phyloP scores from a whole-genome alignment of 2,113 vertebrate genomes.

The Cariama cristata region DNA sequence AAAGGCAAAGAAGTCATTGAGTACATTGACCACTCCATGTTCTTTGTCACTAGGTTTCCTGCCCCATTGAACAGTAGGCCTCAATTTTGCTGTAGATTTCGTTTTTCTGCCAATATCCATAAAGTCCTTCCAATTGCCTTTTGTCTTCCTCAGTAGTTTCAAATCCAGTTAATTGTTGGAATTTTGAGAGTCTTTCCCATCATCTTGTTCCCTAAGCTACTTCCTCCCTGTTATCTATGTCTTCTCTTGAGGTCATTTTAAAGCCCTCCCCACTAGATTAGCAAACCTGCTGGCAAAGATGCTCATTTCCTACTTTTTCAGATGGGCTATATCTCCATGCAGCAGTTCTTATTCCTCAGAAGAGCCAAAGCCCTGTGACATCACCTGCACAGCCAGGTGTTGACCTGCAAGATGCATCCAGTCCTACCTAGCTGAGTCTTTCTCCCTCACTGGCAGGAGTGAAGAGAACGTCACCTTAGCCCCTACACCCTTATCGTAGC shows the following conservation, averaged over 20 bases:
- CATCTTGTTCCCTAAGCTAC: background rate
- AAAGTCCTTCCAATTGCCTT: background rate
- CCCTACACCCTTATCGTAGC: no score
- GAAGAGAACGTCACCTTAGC: rapidly evolving
- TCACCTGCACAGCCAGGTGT: background rate
- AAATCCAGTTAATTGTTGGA: background rate
- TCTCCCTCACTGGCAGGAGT: background rate
- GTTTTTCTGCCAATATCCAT: background rate
- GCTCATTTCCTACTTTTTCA: background rate
- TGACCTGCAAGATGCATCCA: background rate
- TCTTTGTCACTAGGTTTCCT: background rate
- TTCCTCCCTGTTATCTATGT: background rate
- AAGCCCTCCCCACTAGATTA: background rate
- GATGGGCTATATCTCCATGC: background rate
- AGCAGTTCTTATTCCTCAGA: background rate
- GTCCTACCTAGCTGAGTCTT: background rate
- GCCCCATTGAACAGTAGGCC: background rate
- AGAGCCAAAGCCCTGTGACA: background rate
- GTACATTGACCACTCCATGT: background rate
- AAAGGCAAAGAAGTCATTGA: background rate
- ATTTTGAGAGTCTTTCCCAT: background rate
- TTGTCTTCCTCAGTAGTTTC: background rate
- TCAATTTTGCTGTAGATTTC: background rate
- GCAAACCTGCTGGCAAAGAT: background rate
- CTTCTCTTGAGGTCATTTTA: background rate